Evolutionary conservation across 2,113 vertebrate species (phyloP).

Genomic region (Puma concolor): DNA sequence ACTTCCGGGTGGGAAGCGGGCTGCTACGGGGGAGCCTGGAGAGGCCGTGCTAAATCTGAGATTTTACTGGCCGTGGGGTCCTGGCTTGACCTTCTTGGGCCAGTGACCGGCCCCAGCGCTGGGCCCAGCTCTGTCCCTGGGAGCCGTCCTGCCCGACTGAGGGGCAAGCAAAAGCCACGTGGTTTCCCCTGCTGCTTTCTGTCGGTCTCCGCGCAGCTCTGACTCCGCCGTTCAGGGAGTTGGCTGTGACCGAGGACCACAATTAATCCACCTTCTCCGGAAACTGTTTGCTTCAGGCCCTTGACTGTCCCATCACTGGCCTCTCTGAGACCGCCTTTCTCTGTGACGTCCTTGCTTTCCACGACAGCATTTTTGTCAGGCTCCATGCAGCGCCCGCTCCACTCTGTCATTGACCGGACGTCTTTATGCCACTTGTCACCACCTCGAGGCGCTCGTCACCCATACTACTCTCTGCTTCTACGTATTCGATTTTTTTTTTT

Average conservation of each 20-base stretch:
- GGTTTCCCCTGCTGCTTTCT: background rate
- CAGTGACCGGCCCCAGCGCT: accelerated
- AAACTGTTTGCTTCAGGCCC: background rate
- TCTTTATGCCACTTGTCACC: slow-evolving; percentile 31
- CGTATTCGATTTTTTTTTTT: background rate
- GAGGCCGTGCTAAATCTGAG: background rate
- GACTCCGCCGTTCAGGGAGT: background rate
- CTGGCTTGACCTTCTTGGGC: background rate
- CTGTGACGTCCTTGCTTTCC: background rate
- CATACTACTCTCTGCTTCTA: background rate
- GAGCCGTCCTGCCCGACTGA: background rate
- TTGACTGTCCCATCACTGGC: background rate
- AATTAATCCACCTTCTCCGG: slow-evolving; percentile 18
- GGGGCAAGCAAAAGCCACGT: background rate
- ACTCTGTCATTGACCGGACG: background rate
- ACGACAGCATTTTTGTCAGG: background rate
- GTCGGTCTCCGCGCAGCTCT: background rate
- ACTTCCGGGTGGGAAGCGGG: background rate
- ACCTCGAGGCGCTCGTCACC: background rate
- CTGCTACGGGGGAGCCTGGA: background rate
- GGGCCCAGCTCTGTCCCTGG: background rate
- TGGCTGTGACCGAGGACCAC: slow-evolving; percentile 19
- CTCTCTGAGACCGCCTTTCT: background rate
- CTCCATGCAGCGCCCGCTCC: background rate
- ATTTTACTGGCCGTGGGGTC: background rate